Base-by-base conservation (phyloP, 1,140 invertebrate genomes). In the Amphibalanus amphitrite region DNA sequence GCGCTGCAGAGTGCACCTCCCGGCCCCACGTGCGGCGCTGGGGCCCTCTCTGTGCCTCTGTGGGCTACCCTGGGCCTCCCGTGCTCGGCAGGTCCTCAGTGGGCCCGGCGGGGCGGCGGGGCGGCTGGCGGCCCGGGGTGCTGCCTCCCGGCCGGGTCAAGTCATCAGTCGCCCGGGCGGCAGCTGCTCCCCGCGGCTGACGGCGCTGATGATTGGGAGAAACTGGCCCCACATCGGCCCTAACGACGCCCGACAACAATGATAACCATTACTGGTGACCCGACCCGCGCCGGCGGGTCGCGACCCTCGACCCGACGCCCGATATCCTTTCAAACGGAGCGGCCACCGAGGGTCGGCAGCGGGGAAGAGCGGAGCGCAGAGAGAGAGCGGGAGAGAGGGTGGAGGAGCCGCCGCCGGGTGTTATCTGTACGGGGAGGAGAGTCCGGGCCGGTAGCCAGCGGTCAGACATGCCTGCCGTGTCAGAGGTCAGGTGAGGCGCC, bases 171-270 rank as follows among this genome's bases (percentile, higher is more conserved):
- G n/a, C 25, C 59, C 70, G 33, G 67, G 33, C 47, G 67, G 38
- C 64, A 65, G 33, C 33, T 28, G 33, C 25, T 64, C 70, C 47
- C 59, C 47, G 30, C 69, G 40, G 28, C 67, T 67, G 40, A 17
- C 64, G 69, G 64, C 70, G 64, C 28, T 71, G 40, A 71, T 59
- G 47, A 59, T 59, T 59, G 47, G 47, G 47, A 59, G 47, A 59
- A 59, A 59, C 47, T 20, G 47, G 47, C 13, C 10, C 23, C 47
- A 23, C 47, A 59, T 59, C 20, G 10, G 17, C 13, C 47, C 47
- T 59, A 59, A 59, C 47, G 47, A 59, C 47, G 47, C 10, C 20
- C 47, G 47, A 59, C 47, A 59, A 59, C 47, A 59, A 59, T 59
- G 47, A 59, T 59, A 59, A 59, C 47, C 17, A 59, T 59, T 59